Percentiles rank a stretch among this genome's conserved stretches.
Conservation (phyloP, 2,888 invertebrate species). For the Limenitis arthemis region DNA sequence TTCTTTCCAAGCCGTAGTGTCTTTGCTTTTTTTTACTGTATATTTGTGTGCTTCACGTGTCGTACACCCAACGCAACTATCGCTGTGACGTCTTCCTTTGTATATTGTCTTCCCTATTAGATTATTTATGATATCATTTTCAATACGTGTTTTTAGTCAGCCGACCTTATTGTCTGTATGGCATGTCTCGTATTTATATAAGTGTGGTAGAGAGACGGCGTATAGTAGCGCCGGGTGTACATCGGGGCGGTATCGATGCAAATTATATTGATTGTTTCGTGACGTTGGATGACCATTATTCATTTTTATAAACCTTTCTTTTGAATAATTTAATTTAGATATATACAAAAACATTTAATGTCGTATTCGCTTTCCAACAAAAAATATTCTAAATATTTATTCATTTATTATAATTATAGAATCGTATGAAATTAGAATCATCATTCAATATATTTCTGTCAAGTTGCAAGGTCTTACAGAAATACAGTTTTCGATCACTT, state of each 20-base stretch:
- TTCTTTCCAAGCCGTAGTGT: conserved; percentile 25
- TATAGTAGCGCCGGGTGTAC: conserved; percentile 17
- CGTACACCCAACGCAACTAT: conserved; percentile 31
- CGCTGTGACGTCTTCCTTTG: conserved; percentile 7
- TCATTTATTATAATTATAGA: no score
- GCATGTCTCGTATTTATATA: neutral
- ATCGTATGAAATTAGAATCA: no score
- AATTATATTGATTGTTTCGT: conserved; percentile 5
- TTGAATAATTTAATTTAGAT: no score
- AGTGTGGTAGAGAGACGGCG: neutral
- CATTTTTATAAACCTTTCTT: no score
- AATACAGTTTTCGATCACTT: no score
- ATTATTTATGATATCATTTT: neutral
- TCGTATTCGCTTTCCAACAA: no score
- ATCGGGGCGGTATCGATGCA: conserved; percentile 8
- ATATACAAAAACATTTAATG: no score
- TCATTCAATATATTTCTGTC: no score
- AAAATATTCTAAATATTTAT: no score
- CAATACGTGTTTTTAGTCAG: neutral
- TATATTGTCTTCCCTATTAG: neutral
- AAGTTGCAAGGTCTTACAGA: no score
- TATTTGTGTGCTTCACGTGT: conserved; percentile 34
- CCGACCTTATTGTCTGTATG: neutral
- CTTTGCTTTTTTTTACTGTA: conserved; percentile 31
- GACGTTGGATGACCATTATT: neutral